phyloP scores from a whole-genome alignment of 1,140 invertebrate genomes.

The Atta texana region DNA sequence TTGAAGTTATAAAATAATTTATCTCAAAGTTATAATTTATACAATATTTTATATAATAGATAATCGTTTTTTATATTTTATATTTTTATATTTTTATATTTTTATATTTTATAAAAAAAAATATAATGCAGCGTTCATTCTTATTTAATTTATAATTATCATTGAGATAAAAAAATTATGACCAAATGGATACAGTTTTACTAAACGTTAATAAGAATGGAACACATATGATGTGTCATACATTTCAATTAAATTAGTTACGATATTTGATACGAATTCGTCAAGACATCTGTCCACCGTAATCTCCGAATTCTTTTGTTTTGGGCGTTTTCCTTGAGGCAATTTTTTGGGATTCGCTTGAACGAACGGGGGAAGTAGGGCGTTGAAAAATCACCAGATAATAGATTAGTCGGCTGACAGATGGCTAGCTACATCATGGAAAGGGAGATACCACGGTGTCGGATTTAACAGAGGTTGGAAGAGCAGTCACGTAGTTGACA shows the following conservation, averaged over 20 bases:
- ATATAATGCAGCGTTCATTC: neutral
- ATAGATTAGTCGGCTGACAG: slow-evolving; percentile 71
- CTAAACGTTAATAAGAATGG: neutral
- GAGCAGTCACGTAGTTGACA: slow-evolving; percentile 33
- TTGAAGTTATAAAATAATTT: neutral
- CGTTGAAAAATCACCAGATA: slow-evolving; percentile 70
- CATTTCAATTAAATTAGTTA: slow-evolving; percentile 37
- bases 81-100: neutral
- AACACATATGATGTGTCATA: neutral
- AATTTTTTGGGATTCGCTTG: slow-evolving; percentile 40
- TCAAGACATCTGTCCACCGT: neutral
- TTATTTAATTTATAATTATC: neutral
- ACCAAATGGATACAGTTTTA: neutral
- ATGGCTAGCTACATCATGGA: slow-evolving; percentile 56
- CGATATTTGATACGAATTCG: slow-evolving; percentile 15
- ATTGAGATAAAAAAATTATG: neutral
- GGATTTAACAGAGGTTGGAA: slow-evolving; percentile 46
- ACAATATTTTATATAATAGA: neutral
- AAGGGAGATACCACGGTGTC: slow-evolving; percentile 58
- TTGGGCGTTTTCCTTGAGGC: slow-evolving; percentile 10
- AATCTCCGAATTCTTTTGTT: slow-evolving; percentile 19
- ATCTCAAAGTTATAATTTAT: neutral
- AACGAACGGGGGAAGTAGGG: slow-evolving; percentile 24
- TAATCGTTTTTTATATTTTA: neutral
- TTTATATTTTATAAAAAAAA: neutral